Conservation (phyloP, 2,797 vertebrate species). For the Lutjanus campechanus region DNA sequence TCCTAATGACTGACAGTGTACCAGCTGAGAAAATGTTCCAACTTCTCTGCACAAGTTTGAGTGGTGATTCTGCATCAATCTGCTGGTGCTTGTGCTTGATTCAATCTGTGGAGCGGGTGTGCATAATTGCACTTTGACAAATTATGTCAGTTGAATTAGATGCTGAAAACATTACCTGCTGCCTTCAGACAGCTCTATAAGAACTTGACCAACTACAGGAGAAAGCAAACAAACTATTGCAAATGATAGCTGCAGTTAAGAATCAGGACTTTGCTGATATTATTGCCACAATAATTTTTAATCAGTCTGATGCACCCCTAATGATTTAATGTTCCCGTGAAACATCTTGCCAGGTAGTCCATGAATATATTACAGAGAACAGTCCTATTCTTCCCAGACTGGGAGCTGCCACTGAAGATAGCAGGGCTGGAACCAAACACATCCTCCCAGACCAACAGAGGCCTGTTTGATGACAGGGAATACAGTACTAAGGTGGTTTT, state of each 20-base stretch:
- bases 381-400: too few relatives aligned
- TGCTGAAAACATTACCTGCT: not conserved
- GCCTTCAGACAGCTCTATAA: not conserved
- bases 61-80: conserved; percentile 5
- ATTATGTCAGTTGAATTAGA: not conserved
- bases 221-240: not conserved
- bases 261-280: not conserved
- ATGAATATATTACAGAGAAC: too few relatives aligned
- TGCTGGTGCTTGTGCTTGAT: not conserved
- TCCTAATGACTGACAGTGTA: not conserved
- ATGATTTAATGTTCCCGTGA: too few relatives aligned
- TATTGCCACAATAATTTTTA: not conserved
- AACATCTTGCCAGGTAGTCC: too few relatives aligned
- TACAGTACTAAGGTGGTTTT: too few relatives aligned
- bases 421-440: too few relatives aligned
- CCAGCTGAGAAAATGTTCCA: conserved; percentile 3
- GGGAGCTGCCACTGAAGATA: too few relatives aligned
- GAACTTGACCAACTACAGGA: not conserved
- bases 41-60: not conserved
- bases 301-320: not conserved
- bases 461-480: too few relatives aligned
- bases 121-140: not conserved
- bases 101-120: not conserved
- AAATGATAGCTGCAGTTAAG: not conserved
- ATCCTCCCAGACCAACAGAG: too few relatives aligned